Evolutionary conservation across 2,888 invertebrate genomes (phyloP).

Genomic region (Pristionchus maxplancki): DNA sequence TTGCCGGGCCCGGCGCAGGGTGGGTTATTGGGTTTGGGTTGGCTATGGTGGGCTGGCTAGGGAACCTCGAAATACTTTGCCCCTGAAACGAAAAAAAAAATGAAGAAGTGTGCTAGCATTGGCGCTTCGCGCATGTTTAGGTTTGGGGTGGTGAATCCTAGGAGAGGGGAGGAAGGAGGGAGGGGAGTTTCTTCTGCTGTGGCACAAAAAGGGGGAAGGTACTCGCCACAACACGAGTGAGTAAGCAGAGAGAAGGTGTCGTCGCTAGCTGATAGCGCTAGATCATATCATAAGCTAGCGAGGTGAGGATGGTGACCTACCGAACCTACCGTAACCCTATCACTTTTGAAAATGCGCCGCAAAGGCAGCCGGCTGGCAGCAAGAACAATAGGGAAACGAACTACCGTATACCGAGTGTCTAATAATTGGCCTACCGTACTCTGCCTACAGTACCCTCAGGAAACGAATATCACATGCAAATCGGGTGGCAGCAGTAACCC

Average conservation of each 20-base stretch:
- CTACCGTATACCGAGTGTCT: not conserved
- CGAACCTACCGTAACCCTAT: not conserved
- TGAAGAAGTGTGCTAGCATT: no score
- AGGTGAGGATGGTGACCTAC: not conserved
- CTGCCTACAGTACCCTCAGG: not conserved
- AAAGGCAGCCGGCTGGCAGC: not conserved
- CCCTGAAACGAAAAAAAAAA: no score
- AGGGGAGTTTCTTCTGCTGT: not conserved
- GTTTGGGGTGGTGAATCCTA: constrained; percentile 5
- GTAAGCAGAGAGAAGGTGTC: not conserved
- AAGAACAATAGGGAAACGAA: not conserved
- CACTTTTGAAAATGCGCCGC: not conserved
- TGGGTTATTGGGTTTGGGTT: constrained; percentile 10
- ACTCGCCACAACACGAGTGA: constrained; percentile 33
- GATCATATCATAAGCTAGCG: constrained; percentile 27
- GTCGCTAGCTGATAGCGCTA: not conserved
- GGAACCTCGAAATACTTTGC: no score
- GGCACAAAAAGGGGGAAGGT: not conserved
- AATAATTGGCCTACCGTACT: not conserved
- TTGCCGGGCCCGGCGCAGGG: not conserved
- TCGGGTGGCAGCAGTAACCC: not conserved
- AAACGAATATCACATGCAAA: not conserved
- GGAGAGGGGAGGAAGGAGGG: constrained; percentile 21
- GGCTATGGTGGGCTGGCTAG: not conserved
- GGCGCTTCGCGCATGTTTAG: constrained; percentile 14